Conservation (phyloP, 2,797 vertebrate genomes). For the Falco concolor region DNA sequence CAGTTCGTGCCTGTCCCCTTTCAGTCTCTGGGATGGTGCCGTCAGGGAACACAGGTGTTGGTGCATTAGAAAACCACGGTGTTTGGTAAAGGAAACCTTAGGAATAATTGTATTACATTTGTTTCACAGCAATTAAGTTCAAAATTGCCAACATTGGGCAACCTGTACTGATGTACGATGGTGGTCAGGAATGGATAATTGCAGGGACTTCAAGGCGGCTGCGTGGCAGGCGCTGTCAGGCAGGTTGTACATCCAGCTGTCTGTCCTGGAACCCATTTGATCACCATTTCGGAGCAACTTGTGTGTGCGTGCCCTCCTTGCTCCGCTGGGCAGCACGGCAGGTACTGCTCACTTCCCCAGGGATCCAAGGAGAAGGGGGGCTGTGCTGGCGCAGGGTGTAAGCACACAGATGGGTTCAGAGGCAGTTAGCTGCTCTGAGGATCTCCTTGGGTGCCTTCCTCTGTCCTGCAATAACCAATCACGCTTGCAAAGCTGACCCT, state of each 20-base stretch:
- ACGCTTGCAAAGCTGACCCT: not conserved
- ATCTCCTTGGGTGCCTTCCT: not conserved
- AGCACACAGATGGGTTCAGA: not conserved
- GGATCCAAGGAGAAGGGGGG: not conserved
- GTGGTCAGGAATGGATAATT: not conserved
- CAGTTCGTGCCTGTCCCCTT: accelerated
- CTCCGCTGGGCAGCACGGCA: not conserved
- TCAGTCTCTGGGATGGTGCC: accelerated
- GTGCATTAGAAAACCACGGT: not conserved
- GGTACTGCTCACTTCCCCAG: not conserved
- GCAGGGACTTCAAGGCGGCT: not conserved
- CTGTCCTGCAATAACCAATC: no score
- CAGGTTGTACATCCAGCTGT: accelerated
- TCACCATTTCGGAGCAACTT: no score
- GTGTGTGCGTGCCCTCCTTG: no score
- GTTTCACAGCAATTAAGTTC: not conserved
- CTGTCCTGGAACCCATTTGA: not conserved
- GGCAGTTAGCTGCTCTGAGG: not conserved
- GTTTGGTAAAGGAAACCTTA: not conserved
- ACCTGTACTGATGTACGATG: accelerated
- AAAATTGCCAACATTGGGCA: accelerated
- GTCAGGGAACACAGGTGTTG: accelerated
- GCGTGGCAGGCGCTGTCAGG: not conserved
- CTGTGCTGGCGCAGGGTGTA: not conserved
- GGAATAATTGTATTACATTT: not conserved